Evolutionary conservation across 2,797 vertebrate species (phyloP), one percentile per base, ranked within the genome.

Genomic region (Sorex maritimensis): DNA sequence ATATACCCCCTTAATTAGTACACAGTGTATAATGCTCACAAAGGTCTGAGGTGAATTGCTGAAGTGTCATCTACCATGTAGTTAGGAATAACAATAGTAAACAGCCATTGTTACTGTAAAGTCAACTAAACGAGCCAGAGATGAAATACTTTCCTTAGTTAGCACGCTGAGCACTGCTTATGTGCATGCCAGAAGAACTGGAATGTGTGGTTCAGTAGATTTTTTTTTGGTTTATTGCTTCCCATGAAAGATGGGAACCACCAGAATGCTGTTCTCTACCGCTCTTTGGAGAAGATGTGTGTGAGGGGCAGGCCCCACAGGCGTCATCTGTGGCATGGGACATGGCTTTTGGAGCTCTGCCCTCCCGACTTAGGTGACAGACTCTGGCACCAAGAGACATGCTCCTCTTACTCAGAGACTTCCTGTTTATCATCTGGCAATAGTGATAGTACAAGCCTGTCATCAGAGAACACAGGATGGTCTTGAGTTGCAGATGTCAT

Each of bases 71-170:
- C 15, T 65, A 17, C 10, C 10, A 10, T 75, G 23, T 93, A 26
- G 44, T 81, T 90, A 69, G 81, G 41, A 80, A 73, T 78, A 72
- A 17, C 12, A 71, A 3, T 28, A 26, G 4, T 80, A 82, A 34
- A 86, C 44, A 82, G 19, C 1, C 11, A 14, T 28, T 0, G 1
- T 46, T 38, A n/a, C 24, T n/a, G 8, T 55, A 10, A 91, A 49
- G n/a, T 44, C 28, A 79, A 65, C 61, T 52, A 77, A 82, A 73
- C 75, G 46, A 68, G 24, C 41, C 52, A 8, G 63, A 69, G 24
- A 71, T 83, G 58, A 41, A 44, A 90, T 93, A 83, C 52, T 26
- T 24, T 23, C 72, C 67, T 94, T 19, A n/a, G 21, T 75, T 93
- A 14, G 23, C 30, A 75, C 5, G 13, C 49, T 67, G 41, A 34